These are phyloP conservation scores for Stegana nigrithorax DNA, from an alignment of 2,888 invertebrate genomes.

Conservation along the genomic window DNA sequence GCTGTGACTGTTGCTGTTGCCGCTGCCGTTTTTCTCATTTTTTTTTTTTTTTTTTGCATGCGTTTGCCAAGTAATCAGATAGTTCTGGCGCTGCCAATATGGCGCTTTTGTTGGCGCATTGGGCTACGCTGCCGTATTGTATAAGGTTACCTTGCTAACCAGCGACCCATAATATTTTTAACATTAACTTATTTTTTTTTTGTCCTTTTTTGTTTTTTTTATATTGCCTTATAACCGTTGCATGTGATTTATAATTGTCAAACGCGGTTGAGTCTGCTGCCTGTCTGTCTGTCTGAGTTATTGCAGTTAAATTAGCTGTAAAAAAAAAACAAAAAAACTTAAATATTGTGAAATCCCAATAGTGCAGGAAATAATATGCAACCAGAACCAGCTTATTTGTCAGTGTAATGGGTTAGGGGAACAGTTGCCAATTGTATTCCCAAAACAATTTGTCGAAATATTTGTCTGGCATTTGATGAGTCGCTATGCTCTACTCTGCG, in stretches of 20 bases:
- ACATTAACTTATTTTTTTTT: not conserved
- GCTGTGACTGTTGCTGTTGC: slow-evolving; percentile 1
- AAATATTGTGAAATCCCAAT: slow-evolving; percentile 30
- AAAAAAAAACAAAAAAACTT: slow-evolving; percentile 21
- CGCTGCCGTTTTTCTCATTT: not conserved
- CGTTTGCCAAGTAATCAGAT: slow-evolving; percentile 42
- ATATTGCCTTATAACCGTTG: not conserved
- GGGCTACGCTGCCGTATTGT: slow-evolving; percentile 27
- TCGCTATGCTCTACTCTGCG: slow-evolving; percentile 1
- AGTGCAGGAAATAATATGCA: slow-evolving; percentile 26
- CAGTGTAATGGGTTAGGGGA: slow-evolving; percentile 5
- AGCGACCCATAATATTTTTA: not conserved
- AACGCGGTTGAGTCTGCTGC: slow-evolving; percentile 16
- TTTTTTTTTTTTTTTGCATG: too few species aligned
- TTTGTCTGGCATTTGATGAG: not conserved
- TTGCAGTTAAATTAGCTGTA: slow-evolving; percentile 53
- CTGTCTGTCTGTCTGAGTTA: slow-evolving; percentile 18
- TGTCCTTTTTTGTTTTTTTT: not conserved
- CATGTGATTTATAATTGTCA: slow-evolving; percentile 49
- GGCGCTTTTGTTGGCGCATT: not conserved
- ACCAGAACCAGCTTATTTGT: too few species aligned
- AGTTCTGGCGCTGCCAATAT: slow-evolving; percentile 27
- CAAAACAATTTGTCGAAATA: slow-evolving; percentile 47
- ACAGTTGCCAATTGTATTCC: slow-evolving; percentile 36
- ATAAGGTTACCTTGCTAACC: slow-evolving; percentile 34